Evolutionary conservation across 2,888 invertebrate genomes (phyloP), one percentile per base, ranked within the genome.

Genomic region (Ceriagrion tenellum): DNA sequence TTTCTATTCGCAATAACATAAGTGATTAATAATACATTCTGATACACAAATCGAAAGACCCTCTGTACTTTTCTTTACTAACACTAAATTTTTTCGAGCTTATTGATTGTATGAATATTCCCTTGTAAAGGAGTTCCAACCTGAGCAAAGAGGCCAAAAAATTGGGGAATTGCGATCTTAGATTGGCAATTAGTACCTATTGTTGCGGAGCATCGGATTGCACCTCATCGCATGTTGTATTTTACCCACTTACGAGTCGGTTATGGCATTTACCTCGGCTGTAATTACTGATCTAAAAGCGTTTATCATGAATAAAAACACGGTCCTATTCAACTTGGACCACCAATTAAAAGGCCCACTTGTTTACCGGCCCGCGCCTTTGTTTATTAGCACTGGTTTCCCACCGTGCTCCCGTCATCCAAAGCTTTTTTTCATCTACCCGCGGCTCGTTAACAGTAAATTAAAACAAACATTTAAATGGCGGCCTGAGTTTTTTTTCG

Each of bases 381-480:
- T 81, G 81, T 81, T 81, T 81, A 81, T 81, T 81, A 81, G 81
- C 81, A 81, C 81, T 81, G 81, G 81, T 81, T 81, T 81, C 35
- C 16, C 81, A 16, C 69, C 81, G 16, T 59, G 59, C 16, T 35
- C 4, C 81, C 74, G 74, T 81, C 74, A 20, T 74, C 74, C n/a
- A 20, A n/a, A 23, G 59, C 69, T 69, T 81, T 81, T 81, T 81
- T 81, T 35, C 81, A 81, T 81, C 81, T 81, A 12, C 81, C 81
- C 35, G 81, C 35, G 81, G 35, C 81, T 81, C 81, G 81, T 81
- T 81, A 81, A 35, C 81, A 81, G 81, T 81, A 81, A 81, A 81
- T 81, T 81, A 81, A 81, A 81, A 81, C 81, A 81, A 81, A 81
- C 81, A 81, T 81, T 81, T 81, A 81, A 81, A 81, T 81, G 81